A percentile compares a stretch with the other conserved stretches of the same genome.
These are phyloP conservation scores for Alligator mississippiensis DNA, from an alignment of 2,113 vertebrate species.

Conservation along the genomic window DNA sequence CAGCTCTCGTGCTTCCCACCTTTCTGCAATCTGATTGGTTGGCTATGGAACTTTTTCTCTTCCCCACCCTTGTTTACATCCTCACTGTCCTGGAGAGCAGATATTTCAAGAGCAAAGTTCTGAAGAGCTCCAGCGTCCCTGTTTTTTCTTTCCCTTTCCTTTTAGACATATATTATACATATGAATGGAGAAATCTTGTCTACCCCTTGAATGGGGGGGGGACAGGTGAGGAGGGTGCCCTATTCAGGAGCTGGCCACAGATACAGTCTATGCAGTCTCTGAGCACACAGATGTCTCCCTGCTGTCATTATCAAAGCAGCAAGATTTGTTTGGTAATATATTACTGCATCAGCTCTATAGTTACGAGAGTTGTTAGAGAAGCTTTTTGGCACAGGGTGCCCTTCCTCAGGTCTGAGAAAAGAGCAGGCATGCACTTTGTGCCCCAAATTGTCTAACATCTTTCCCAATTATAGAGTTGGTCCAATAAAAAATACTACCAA, in stretches of 20 bases:
- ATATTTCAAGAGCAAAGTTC: fast-evolving
- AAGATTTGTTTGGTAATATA: too few species aligned
- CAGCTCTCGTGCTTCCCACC: not conserved
- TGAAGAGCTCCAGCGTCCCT: not conserved
- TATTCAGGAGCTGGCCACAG: not conserved
- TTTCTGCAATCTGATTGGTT: conserved; percentile 24
- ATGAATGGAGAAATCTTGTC: not conserved
- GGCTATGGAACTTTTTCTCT: conserved; percentile 12
- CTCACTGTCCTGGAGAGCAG: fast-evolving
- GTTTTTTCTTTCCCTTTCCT: not conserved
- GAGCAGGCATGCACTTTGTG: too few species aligned
- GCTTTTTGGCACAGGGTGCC: too few species aligned
- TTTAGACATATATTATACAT: not conserved
- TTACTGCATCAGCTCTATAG: too few species aligned
- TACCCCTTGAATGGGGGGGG: not conserved
- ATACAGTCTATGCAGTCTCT: not conserved
- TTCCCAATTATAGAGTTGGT: too few species aligned
- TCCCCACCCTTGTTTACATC: conserved; percentile 36
- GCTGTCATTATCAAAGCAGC: not conserved
- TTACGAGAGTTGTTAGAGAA: too few species aligned
- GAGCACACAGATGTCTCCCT: not conserved
- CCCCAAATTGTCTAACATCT: too few species aligned
- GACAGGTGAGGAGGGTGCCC: not conserved
- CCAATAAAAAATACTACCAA: too few species aligned
- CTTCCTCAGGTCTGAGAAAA: too few species aligned